Evolutionary conservation across 2,888 invertebrate genomes (phyloP).

Genomic region (Hymenopus coronatus): DNA sequence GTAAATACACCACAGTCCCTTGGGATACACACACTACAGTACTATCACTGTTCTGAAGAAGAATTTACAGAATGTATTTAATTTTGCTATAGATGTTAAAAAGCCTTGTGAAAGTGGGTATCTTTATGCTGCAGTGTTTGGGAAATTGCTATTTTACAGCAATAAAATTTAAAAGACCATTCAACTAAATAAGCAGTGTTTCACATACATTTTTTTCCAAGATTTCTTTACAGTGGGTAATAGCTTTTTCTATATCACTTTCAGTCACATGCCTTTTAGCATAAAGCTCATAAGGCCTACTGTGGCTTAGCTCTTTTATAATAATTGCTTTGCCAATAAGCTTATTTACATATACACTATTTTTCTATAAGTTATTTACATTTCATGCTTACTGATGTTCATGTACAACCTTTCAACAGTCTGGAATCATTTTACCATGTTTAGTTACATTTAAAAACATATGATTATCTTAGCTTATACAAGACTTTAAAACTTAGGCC

Average conservation of each 20-base stretch:
- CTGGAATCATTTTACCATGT: not conserved
- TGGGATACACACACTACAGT: not conserved
- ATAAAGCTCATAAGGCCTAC: not conserved
- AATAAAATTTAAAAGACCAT: not conserved
- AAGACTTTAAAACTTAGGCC: not conserved
- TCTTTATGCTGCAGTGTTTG: not conserved
- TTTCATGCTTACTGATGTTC: not conserved
- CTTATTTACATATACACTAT: not conserved
- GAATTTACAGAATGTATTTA: not conserved
- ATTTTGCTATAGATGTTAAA: not conserved
- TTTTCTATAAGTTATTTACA: not conserved
- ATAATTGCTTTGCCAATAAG: not conserved
- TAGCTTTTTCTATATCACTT: not conserved
- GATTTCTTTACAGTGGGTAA: not conserved
- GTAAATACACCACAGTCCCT: not conserved
- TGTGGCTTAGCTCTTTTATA: not conserved
- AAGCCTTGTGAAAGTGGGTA: not conserved
- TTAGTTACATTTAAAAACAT: not conserved
- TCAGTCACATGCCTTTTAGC: too few species aligned
- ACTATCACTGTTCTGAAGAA: not conserved
- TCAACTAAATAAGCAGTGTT: not conserved
- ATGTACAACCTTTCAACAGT: not conserved
- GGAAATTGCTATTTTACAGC: not conserved
- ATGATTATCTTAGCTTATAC: not conserved
- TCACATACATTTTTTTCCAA: not conserved